These are phyloP conservation scores for Formica exsecta DNA, from an alignment of 1,140 invertebrate species.

Conservation along the genomic window DNA sequence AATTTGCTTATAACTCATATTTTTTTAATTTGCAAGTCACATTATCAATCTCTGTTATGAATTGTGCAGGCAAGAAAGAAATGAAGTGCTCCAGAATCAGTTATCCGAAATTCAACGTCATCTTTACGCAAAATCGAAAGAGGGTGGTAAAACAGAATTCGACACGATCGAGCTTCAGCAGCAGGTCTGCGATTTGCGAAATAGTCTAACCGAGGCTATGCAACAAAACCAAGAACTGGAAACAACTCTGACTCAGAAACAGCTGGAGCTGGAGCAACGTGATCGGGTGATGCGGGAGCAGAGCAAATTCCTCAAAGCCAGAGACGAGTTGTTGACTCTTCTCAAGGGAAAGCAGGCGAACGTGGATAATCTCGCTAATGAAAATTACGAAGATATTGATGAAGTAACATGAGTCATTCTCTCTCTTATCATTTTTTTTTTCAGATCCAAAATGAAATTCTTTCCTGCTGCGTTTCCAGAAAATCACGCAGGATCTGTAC, in stretches of 20 bases:
- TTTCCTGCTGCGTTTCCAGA: constrained; percentile 55
- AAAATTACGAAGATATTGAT: constrained; percentile 49
- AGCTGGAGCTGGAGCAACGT: constrained; percentile 86
- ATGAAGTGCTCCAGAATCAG: constrained; percentile 67
- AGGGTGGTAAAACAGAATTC: constrained; percentile 62
- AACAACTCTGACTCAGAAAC: constrained; percentile 84
- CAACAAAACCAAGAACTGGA: constrained; percentile 86
- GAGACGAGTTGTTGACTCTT: constrained; percentile 82
- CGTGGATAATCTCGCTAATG: constrained; percentile 32
- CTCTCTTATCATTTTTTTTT: neutral
- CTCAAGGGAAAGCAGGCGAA: constrained; percentile 77
- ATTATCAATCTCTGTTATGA: neutral
- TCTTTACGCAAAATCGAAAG: constrained; percentile 67
- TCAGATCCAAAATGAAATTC: constrained; percentile 15
- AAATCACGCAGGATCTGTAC: constrained; percentile 66
- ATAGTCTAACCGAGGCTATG: constrained; percentile 82
- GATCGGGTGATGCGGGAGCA: constrained; percentile 86
- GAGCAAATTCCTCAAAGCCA: constrained; percentile 86
- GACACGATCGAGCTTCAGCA: constrained; percentile 73
- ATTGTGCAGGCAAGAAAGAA: constrained; percentile 72
- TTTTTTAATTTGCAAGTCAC: neutral
- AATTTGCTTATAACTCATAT: neutral
- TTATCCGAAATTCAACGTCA: constrained; percentile 68
- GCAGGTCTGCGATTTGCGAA: constrained; percentile 85
- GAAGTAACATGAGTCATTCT: constrained; percentile 29